These are phyloP conservation scores for Tigriopus japonicus DNA, from an alignment of 1,140 invertebrate genomes.

Conservation along the genomic window DNA sequence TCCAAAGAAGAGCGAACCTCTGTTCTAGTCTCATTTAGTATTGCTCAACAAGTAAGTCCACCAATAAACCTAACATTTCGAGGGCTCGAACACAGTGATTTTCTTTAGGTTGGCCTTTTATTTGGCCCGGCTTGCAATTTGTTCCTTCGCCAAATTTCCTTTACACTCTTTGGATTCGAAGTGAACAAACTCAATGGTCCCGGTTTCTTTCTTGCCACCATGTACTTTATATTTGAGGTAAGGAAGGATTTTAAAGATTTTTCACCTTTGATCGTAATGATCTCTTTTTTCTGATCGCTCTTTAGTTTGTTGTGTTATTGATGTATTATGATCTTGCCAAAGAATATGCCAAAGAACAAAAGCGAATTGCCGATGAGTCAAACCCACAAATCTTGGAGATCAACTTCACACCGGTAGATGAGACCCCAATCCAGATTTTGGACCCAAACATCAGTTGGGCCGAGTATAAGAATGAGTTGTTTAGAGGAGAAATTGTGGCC, in stretches of 20 bases:
- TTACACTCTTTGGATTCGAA: constrained; percentile 22
- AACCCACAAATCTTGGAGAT: too few relatives aligned
- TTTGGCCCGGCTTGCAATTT: constrained; percentile 25
- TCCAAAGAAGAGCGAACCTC: constrained; percentile 23
- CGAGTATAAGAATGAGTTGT: constrained; percentile 14
- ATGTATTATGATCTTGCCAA: too few relatives aligned
- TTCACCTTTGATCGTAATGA: too few relatives aligned
- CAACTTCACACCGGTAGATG: too few relatives aligned
- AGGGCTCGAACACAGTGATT: too few relatives aligned
- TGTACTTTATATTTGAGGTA: constrained; percentile 12
- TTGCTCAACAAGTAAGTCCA: constrained; percentile 21
- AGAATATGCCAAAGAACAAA: too few relatives aligned
- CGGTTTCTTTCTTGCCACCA: constrained; percentile 17
- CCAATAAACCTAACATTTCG: too few relatives aligned
- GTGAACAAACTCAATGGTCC: constrained; percentile 24
- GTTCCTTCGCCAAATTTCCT: constrained; percentile 23
- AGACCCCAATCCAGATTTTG: too few relatives aligned
- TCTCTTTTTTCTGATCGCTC: too few relatives aligned
- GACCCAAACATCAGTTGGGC: background rate
- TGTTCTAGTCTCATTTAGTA: constrained; percentile 22
- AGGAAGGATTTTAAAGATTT: too few relatives aligned
- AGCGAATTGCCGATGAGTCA: too few relatives aligned
- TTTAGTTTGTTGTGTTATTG: too few relatives aligned
- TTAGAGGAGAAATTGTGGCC: constrained; percentile 18
- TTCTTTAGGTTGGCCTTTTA: constrained; percentile 19